phyloP scores from a whole-genome alignment of 64 coral and sea anemone species.

The Pocillopora verrucosa region DNA sequence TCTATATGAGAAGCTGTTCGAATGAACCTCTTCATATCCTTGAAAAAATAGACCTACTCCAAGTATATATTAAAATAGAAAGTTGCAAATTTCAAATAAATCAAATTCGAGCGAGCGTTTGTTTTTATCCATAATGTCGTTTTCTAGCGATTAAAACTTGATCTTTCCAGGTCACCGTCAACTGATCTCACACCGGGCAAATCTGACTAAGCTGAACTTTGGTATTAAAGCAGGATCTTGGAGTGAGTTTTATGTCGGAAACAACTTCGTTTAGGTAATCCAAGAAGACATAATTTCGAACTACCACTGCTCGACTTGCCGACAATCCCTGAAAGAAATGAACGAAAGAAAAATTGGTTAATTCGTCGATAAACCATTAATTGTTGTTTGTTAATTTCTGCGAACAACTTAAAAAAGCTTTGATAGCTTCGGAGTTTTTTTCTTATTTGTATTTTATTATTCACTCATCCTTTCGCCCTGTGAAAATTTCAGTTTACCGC shows the following conservation, averaged over 20 bases:
- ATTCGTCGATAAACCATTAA: no score
- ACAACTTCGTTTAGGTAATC: not conserved
- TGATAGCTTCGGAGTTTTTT: no score
- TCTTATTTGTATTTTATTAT: no score
- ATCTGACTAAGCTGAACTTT: not conserved
- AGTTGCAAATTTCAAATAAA: no score
- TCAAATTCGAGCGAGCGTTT: no score
- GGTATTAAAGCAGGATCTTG: not conserved
- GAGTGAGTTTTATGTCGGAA: not conserved
- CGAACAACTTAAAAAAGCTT: no score
- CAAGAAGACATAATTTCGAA: not conserved
- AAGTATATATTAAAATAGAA: no score
- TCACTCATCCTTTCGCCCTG: no score
- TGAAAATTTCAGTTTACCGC: no score
- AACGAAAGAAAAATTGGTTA: not conserved
- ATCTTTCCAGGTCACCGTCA: not conserved
- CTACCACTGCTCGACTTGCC: not conserved
- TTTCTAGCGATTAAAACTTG: not conserved
- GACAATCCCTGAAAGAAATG: not conserved
- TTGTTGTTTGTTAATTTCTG: no score
- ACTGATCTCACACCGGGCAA: not conserved
- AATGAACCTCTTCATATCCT: no score
- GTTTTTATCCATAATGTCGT: not conserved
- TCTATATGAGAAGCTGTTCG: not conserved
- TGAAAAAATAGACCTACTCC: no score